phyloP scores from a whole-genome alignment of 1,140 invertebrate species.

The Phenacoccus solenopsis region DNA sequence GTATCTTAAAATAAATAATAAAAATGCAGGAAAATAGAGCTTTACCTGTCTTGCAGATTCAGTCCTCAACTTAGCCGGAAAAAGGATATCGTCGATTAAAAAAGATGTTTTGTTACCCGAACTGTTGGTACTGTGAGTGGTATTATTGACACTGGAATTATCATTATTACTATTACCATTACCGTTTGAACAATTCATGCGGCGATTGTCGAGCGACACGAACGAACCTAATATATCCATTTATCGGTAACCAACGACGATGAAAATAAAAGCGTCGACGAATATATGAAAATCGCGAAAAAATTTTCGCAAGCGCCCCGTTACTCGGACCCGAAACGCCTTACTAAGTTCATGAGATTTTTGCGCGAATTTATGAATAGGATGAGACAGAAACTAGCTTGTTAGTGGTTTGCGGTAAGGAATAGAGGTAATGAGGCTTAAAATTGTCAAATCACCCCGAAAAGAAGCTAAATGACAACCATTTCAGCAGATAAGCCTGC shows the following conservation, averaged over 20 bases:
- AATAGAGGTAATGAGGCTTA: constrained; percentile 15
- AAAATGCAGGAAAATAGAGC: not conserved
- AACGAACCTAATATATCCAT: constrained; percentile 12
- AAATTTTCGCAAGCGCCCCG: not conserved
- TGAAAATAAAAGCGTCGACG: not conserved
- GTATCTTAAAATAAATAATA: not conserved
- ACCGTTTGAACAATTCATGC: not conserved
- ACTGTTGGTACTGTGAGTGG: not conserved
- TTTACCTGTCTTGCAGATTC: constrained; percentile 8
- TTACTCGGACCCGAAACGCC: too few species aligned
- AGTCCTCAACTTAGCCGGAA: not conserved
- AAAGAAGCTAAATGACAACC: constrained; percentile 11
- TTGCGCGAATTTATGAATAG: not conserved
- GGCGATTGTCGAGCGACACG: constrained; percentile 4
- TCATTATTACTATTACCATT: not conserved
- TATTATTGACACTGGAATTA: not conserved
- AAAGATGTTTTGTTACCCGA: not conserved
- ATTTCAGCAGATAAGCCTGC: constrained; percentile 1
- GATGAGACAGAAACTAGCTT: constrained; percentile 2
- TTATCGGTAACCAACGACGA: not conserved
- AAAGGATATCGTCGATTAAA: constrained; percentile 1
- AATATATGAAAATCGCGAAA: not conserved
- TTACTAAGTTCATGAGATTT: too few species aligned
- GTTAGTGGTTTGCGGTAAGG: constrained; percentile 7
- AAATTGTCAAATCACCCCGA: constrained; percentile 9